A percentile compares a stretch with the other conserved stretches of the same genome.
Conservation (phyloP, 2,888 invertebrate genomes). For the Plebejus argus region DNA sequence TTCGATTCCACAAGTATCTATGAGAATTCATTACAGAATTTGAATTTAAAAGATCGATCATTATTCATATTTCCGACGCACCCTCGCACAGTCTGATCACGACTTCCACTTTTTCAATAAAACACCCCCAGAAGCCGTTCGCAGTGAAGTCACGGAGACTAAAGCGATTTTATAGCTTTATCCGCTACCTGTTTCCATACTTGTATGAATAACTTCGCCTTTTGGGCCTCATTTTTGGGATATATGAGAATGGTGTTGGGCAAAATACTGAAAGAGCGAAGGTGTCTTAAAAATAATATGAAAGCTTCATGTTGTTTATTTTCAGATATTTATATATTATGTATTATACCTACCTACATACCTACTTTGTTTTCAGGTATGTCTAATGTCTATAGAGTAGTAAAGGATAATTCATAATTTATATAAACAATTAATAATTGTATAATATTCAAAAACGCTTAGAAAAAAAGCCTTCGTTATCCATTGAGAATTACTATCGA, state of each 20-base stretch:
- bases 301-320: background rate
- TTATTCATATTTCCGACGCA: slow-evolving; percentile 73
- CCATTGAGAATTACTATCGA: no score
- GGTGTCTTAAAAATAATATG: background rate
- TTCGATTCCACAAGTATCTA: background rate
- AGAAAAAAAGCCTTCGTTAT: no score
- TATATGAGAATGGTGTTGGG: background rate
- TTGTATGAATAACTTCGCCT: slow-evolving; percentile 12
- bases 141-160: slow-evolving; percentile 73
- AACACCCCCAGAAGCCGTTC: slow-evolving; percentile 67
- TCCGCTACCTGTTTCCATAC: slow-evolving; percentile 34
- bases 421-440: no score
- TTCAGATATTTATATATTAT: no score
- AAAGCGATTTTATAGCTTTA: slow-evolving; percentile 55
- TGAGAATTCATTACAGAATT: slow-evolving; percentile 22
- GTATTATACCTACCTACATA: no score
- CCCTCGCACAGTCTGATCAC: slow-evolving; percentile 70
- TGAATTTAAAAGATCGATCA: slow-evolving; percentile 44
- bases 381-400: no score
- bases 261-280: background rate
- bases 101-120: slow-evolving; percentile 78
- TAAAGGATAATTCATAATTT: no score
- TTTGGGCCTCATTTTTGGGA: background rate
- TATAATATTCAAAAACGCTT: no score
- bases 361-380: no score